Base-by-base conservation (phyloP, 2,888 invertebrate species). In the Entomobrya proxima region DNA sequence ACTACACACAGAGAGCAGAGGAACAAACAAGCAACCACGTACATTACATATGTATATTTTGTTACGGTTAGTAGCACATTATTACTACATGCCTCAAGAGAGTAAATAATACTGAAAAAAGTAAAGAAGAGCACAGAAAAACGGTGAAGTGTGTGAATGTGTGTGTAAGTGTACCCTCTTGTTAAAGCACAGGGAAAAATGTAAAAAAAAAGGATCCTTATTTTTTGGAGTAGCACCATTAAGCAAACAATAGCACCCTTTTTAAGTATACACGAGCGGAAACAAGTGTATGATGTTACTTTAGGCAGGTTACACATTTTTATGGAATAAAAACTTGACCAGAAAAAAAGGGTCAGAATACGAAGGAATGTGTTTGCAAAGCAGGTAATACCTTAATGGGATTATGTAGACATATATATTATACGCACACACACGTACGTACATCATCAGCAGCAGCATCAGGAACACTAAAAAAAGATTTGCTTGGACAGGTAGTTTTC, bases 51-150 rank as follows among this genome's bases (percentile, higher is more conserved):
- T 72, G 37, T 30, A 58, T 81, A 74, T 72, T n/a, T 74, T 58
- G 72, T 81, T 81, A 81, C 81, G 74, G 72, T 81, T 81, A 81
- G 81, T 81, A 61, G 81, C 81, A 81, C 81, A 81, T 74, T 74
- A 75, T 55, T 72, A 75, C 55, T 55, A 61, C 74, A 81, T 81
- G 55, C 81, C 74, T 81, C 81, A 81, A 81, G 58, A 81, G 72
- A 72, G 81, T 74, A 81, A 81, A 81, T 74, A 81, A 58, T 78
- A 78, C 64, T 64, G 78, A 44, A 27, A 47, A 64, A 21, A 61
- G 50, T 27, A 35, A 15, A 69, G 40, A 72, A 40, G 6, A 24
- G 27, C 13, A 61, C 30, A 21, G 40, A 67, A 67, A 67, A 15
- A 13, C 67, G 21, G 67, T 40, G 37, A 40, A 32, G 1, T 64